Evolutionary conservation across 2,888 invertebrate genomes (phyloP), one percentile per base, ranked within the genome.

Genomic region (Meiosimyza decipiens): DNA sequence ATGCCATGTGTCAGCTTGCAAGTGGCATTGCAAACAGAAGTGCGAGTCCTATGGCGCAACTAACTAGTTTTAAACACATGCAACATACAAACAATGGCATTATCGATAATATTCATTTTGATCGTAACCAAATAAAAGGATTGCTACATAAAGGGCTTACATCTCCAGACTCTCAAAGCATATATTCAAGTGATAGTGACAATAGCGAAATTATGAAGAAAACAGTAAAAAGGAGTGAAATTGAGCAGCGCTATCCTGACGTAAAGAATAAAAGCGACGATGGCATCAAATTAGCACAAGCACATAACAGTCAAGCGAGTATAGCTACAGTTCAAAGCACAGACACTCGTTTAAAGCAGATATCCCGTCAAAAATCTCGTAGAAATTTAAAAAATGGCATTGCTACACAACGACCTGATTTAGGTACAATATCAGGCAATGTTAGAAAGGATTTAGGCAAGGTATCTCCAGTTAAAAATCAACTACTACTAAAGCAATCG

Each of bases 11-110:
- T 15, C 90, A 92, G 50, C 86, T 93, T 6, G 90, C 91, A 13
- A 76, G 83, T 47, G 86, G 86, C 33, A 86, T 86, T 55, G 86
- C 85, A 87, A 88, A 91, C 91, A 89, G 91, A 7, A 89, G 92
- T 73, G 80, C 82, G 16, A 94, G 94, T 82, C 94, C 94, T 2
- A 93, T 95, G 92, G 91, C 93, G 76, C 94, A 94, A 87, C 85
- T 94, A 67, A 93, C 92, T 64, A 94, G 93, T 80, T 87, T 94
- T 16, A 92, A 91, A 85, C 88, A 90, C 86, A 68, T 89, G 82
- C 79, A 84, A 86, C n/a, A 16, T 13, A 55, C 40, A 74, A 78
- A 85, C 81, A 80, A 84, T 54, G 80, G 85, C 83, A 77, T 86
- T 80, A 79, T 86, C 79, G 84, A 84, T 77, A 84, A 87, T 79